Evolutionary conservation across 2,888 invertebrate genomes (phyloP).

Genomic region (Chloroclysta siterata): DNA sequence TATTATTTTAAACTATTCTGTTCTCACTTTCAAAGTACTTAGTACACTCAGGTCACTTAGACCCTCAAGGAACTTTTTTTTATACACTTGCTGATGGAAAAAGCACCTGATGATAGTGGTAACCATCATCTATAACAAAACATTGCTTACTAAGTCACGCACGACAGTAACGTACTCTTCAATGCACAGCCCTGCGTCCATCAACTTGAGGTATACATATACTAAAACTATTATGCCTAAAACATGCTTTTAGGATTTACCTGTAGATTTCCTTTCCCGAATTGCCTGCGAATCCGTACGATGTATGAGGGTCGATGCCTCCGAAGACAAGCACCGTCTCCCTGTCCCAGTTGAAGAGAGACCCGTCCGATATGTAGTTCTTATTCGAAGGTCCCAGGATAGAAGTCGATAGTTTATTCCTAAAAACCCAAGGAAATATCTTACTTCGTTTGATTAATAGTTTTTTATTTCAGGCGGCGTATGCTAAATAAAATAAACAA

Average conservation of each 20-base stretch:
- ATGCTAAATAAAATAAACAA: no score
- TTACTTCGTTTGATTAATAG: neutral
- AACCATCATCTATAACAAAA: no score
- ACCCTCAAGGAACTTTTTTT: no score
- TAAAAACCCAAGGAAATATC: slow-evolving; percentile 37
- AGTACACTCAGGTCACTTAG: no score
- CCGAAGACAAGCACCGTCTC: slow-evolving; percentile 88
- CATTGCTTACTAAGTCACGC: no score
- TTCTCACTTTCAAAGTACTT: no score
- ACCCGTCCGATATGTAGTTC: slow-evolving; percentile 77
- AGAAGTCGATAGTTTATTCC: slow-evolving; percentile 76
- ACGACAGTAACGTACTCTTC: no score
- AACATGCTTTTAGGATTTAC: slow-evolving; percentile 47
- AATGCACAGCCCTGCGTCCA: no score
- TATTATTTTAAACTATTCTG: neutral
- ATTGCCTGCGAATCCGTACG: slow-evolving; percentile 83
- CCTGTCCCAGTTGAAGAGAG: slow-evolving; percentile 83
- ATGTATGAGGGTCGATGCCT: slow-evolving; percentile 87
- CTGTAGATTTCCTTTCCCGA: slow-evolving; percentile 86
- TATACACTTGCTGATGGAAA: no score
- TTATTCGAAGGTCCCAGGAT: slow-evolving; percentile 77
- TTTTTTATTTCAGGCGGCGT: neutral
- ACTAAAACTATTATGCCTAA: no score
- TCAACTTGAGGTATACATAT: no score
- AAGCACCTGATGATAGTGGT: no score